Evolutionary conservation across 2,888 invertebrate species (phyloP).

Genomic region (Caenorhabditis uteleia): DNA sequence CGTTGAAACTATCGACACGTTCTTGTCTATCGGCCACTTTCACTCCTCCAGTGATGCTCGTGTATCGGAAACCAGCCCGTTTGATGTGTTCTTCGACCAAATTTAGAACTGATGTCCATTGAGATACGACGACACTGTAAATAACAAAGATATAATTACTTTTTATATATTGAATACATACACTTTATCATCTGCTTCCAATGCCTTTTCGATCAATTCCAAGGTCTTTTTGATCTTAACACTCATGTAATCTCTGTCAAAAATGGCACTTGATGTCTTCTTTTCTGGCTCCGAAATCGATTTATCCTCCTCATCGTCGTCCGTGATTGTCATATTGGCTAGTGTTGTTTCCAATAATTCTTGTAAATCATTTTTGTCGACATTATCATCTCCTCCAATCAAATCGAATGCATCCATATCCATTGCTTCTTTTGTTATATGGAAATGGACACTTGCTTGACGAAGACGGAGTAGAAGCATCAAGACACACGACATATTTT

Average conservation of each 20-base stretch:
- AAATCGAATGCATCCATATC: constrained; percentile 62
- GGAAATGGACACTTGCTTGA: constrained; percentile 88
- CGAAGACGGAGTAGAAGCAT: constrained; percentile 83
- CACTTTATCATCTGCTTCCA: constrained; percentile 43
- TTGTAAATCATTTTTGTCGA: constrained; percentile 16
- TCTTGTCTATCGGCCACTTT: constrained; percentile 70
- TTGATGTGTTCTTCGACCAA: constrained; percentile 78
- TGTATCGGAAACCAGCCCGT: constrained; percentile 69
- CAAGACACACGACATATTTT: constrained; percentile 71
- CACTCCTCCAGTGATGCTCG: constrained; percentile 81
- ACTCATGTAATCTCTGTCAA: constrained; percentile 37
- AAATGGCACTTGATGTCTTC: constrained; percentile 37
- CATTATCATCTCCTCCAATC: constrained; percentile 44
- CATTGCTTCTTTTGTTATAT: constrained; percentile 76
- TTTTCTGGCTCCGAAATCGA: too few species aligned
- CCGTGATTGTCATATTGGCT: constrained; percentile 47
- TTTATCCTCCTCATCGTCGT: constrained; percentile 16
- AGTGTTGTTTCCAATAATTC: constrained; percentile 48
- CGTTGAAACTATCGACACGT: constrained; percentile 79
- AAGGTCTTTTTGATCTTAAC: constrained; percentile 33
- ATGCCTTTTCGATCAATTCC: constrained; percentile 33
- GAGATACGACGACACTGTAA: constrained; percentile 80
- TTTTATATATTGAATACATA: constrained; percentile 9
- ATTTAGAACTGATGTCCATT: constrained; percentile 85
- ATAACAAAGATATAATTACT: not conserved